Conservation (phyloP, 2,888 invertebrate genomes). For the Drosophila mettleri region DNA sequence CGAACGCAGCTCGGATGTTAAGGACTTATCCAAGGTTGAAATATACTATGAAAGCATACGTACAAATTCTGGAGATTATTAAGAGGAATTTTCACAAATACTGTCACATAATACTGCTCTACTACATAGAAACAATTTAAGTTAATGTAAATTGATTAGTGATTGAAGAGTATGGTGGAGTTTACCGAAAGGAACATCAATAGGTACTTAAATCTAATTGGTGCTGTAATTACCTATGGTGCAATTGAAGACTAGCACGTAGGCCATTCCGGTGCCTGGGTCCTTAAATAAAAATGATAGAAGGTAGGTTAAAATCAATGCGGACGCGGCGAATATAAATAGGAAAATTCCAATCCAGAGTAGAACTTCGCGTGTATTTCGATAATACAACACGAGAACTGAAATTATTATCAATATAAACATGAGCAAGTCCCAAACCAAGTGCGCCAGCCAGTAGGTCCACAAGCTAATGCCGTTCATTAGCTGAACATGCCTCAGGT, state of each 20-base stretch:
- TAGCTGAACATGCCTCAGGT: constrained; percentile 90
- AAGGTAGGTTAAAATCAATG: constrained; percentile 33
- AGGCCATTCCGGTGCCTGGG: constrained; percentile 83
- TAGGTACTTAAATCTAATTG: not conserved
- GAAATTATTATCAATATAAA: constrained; percentile 5
- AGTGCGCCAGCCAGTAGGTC: constrained; percentile 89
- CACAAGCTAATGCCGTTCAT: constrained; percentile 89
- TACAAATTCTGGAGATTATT: too few relatives aligned
- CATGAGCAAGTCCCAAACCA: constrained; percentile 84
- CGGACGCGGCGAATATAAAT: constrained; percentile 31
- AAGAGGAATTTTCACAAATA: too few relatives aligned
- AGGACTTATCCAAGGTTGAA: too few relatives aligned
- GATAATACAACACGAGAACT: not conserved
- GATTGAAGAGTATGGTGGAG: too few relatives aligned
- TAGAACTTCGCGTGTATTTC: fast-evolving
- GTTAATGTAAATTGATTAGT: too few relatives aligned
- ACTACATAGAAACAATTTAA: too few relatives aligned
- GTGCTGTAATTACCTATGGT: constrained; percentile 24
- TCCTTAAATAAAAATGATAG: constrained; percentile 86
- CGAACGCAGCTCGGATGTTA: too few relatives aligned
- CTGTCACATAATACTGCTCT: too few relatives aligned
- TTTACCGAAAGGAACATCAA: too few relatives aligned
- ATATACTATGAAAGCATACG: too few relatives aligned
- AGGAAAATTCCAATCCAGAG: not conserved
- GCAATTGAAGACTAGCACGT: constrained; percentile 11